These are phyloP conservation scores for Cataglyphis livida DNA, from an alignment of 2,888 invertebrate genomes.

Conservation along the genomic window DNA sequence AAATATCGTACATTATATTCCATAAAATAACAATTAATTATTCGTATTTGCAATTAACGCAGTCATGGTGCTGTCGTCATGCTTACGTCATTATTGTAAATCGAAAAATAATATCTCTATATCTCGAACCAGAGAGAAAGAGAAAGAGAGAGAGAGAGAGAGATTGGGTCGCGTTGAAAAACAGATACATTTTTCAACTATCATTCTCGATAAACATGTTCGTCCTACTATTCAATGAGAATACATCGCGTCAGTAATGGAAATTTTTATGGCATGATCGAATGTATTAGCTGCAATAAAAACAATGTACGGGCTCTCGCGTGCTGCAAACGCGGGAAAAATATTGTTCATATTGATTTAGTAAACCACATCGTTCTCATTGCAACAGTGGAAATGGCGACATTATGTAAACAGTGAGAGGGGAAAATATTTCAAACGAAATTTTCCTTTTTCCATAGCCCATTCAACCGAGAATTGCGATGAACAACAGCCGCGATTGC, in stretches of 20 bases:
- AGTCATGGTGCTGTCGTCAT: neutral
- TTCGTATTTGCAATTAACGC: neutral
- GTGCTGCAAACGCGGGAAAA: constrained; percentile 32
- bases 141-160: too few relatives aligned
- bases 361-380: constrained; percentile 23
- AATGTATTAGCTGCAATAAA: constrained; percentile 26
- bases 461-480: neutral
- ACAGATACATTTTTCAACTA: neutral
- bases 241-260: constrained; percentile 2
- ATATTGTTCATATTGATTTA: constrained; percentile 57
- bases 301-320: constrained; percentile 3
- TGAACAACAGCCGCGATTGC: neutral
- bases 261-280: constrained; percentile 28
- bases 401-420: neutral
- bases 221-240: constrained; percentile 23
- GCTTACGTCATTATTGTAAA: neutral
- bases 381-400: neutral
- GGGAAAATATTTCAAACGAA: constrained; percentile 17
- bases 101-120: neutral
- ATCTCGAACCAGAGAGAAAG: neutral
- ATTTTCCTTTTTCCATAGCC: constrained; percentile 3
- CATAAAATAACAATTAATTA: neutral
- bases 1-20: neutral
- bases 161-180: constrained; percentile 1
- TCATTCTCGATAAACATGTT: constrained; percentile 26